Conservation (phyloP, 2,113 vertebrate species). For the Eublepharis macularius region DNA sequence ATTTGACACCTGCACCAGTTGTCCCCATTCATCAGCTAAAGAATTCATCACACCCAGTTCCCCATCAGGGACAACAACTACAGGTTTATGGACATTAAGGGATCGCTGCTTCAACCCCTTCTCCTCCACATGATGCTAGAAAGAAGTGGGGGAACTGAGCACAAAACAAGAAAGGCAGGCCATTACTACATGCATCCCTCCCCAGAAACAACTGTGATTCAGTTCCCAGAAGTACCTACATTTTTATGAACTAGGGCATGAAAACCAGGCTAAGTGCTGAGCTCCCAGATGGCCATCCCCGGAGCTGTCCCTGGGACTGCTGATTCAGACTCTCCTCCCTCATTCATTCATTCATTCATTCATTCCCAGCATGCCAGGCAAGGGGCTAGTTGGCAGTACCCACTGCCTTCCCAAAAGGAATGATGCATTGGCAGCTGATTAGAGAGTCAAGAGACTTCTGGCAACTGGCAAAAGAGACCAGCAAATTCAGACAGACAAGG, state of each 20-base stretch:
- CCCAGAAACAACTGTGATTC: too few relatives aligned
- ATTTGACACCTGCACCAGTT: not conserved
- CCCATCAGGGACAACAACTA: too few relatives aligned
- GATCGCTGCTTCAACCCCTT: too few relatives aligned
- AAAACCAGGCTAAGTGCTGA: not conserved
- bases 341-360: too few relatives aligned
- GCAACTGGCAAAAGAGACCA: not conserved
- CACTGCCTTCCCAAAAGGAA: accelerated
- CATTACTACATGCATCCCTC: too few relatives aligned
- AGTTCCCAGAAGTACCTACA: too few relatives aligned
- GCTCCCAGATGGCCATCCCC: not conserved
- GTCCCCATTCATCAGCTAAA: not conserved
- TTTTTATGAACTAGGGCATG: not conserved
- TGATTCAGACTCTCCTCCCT: too few relatives aligned
- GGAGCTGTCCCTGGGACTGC: not conserved
- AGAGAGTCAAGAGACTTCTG: not conserved
- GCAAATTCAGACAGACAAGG: not conserved
- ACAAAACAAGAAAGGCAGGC: too few relatives aligned
- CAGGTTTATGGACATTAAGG: too few relatives aligned
- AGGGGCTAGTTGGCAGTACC: not conserved
- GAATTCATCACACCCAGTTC: not conserved
- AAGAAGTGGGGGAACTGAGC: too few relatives aligned
- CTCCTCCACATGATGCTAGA: too few relatives aligned
- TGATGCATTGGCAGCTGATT: accelerated
- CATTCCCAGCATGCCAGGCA: not conserved